phyloP scores from a whole-genome alignment of 2,797 vertebrate species.

The Trichosurus vulpecula region DNA sequence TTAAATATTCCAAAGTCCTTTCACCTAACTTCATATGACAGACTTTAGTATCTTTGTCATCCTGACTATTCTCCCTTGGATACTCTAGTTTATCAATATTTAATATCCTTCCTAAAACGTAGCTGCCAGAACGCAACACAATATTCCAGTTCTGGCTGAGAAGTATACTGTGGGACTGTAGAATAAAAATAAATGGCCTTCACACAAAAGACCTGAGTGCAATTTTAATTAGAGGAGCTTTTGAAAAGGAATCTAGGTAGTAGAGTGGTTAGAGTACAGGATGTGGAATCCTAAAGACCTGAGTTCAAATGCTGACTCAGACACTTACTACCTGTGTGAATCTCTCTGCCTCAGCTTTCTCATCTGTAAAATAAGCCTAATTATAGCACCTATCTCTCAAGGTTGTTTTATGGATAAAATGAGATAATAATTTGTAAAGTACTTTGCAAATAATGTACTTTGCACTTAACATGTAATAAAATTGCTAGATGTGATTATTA shows the following conservation, averaged over 20 bases:
- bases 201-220: not conserved
- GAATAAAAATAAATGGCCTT: not conserved
- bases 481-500: too few species aligned
- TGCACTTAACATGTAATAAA: too few species aligned
- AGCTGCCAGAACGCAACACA: not conserved
- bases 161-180: not conserved
- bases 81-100: not conserved
- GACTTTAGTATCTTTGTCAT: not conserved
- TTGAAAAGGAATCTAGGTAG: not conserved
- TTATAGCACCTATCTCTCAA: not conserved
- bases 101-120: not conserved
- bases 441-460: not conserved
- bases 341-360: not conserved
- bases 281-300: not conserved
- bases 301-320: not conserved
- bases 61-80: not conserved
- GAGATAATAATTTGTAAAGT: not conserved
- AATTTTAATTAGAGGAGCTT: not conserved
- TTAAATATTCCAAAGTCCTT: not conserved
- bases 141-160: not conserved
- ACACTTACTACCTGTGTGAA: not conserved
- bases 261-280: not conserved
- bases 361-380: not conserved
- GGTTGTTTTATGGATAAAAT: not conserved
- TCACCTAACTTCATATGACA: not conserved